Evolutionary conservation across 2,113 vertebrate genomes (phyloP), one percentile per base, ranked within the genome.

Genomic region (Malurus cyaneus): DNA sequence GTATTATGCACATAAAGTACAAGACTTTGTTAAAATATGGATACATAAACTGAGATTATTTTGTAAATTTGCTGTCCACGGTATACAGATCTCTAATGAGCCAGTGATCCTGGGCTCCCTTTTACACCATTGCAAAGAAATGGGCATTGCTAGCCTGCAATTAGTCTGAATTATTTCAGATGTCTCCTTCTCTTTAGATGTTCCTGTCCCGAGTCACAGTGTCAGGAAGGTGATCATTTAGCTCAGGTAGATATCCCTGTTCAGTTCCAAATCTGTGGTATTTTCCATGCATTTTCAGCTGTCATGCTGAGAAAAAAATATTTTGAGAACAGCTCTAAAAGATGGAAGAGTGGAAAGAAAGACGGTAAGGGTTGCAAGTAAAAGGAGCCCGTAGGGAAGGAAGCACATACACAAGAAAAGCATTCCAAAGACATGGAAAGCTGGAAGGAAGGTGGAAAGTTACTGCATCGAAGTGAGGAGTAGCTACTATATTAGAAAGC

Each of bases 101-200:
- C 6, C 64, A 24, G 18, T 49, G 39, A 91, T 8, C 24, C 15
- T 41, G 25, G 12, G 7, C 4, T 94, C n/a, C 26, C 18, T 81
- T 80, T 74, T 10, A 39, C 39, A 71, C 7, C 26, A 8, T 12
- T 62, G 32, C 23, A 81, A 57, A 71, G 23, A 66, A 78, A 54
- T 0, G 1, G 14, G 2, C 12, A 12, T 34, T 79, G n/a, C 52
- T 71, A 50, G 7, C 5, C 7, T 70, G 15, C 0, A 2, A 39
- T 54, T 86, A 26, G 41, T 60, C 34, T 49, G 53, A 78, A 76
- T 49, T 56, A 23, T 64, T 91, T 71, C 56, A 44, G 15, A 23
- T 18, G 0, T 44, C 18, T 74, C 14, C 53, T 76, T 61, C 36
- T 74, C 44, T 47, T 62, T 36, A 91, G 42, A 47, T 56, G 28